Evolutionary conservation across 2,888 invertebrate species (phyloP), one percentile per base, ranked within the genome.

Genomic region (Encarsia formosa): DNA sequence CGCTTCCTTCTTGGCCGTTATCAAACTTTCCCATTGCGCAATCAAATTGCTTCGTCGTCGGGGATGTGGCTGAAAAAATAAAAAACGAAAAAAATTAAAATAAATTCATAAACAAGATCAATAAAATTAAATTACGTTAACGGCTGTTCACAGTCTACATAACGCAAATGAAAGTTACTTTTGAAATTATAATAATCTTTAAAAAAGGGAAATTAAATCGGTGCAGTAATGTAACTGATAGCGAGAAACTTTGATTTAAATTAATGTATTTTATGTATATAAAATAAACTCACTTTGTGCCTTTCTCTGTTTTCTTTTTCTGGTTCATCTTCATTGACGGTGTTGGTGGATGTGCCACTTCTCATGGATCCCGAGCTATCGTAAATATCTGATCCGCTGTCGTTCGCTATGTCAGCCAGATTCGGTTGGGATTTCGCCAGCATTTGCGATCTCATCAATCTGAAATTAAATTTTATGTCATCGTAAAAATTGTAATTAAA

Each of bases 1-100:
- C 18, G 61, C 57, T 37, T 69, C 66, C 34, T 61, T 68, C 35
- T 70, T 71, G 15, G 67, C 64, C 13, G 70, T 68, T 57, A 88
- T 90, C 61, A 88, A 78, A 56, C 82, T 87, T 74, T 90, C 90
- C 86, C 89, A 90, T 73, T 87, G 85, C 60, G 86, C 87, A 65
- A 90, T 89, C 57, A 90, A 78, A 37, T 87, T 85, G 65, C 85
- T 85, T 13, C 87, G 85, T 43, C 74, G 66, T 58, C 77, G 72
- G 58, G 62, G 69, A 61, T 64, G 65, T 38, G 65, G 65, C 67
- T 70, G 57, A 6, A 62, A 63, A n/a, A n/a, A n/a, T n/a, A n/a
- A n/a, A n/a, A n/a, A n/a, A n/a, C n/a, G n/a, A n/a, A n/a, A n/a
- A n/a, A n/a, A n/a, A n/a, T n/a, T n/a, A n/a, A n/a, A n/a, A n/a